Conservation (phyloP, 2,888 invertebrate genomes). For the Pollenia griseotomentosa region DNA sequence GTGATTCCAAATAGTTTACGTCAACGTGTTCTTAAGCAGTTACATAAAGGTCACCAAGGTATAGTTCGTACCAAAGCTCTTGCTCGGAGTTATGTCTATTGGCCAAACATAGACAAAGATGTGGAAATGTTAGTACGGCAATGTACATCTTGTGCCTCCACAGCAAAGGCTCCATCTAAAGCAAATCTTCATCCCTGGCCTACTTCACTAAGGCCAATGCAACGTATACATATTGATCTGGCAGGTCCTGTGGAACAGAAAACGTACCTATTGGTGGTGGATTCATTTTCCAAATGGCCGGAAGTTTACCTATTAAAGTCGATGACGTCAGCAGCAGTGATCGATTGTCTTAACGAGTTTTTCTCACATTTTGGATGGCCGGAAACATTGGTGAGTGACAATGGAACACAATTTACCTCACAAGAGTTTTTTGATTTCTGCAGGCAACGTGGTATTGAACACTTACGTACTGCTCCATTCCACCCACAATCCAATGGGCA, state of each 20-base stretch:
- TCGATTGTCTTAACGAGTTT: conserved; percentile 43
- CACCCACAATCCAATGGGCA: conserved; percentile 74
- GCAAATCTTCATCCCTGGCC: conserved; percentile 48
- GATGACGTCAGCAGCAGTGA: conserved; percentile 45
- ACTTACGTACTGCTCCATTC: conserved; percentile 71
- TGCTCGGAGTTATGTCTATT: conserved; percentile 76
- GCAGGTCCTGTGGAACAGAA: conserved; percentile 55
- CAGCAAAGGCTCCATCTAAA: conserved; percentile 40
- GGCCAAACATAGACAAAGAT: conserved; percentile 76
- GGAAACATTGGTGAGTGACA: conserved; percentile 69
- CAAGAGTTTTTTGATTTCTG: conserved; percentile 63
- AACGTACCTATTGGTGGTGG: conserved; percentile 47
- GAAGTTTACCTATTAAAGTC: conserved; percentile 41
- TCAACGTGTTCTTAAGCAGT: conserved; percentile 60
- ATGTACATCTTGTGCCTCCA: conserved; percentile 57
- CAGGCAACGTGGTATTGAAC: conserved; percentile 57
- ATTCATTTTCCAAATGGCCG: conserved; percentile 65
- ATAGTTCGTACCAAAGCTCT: conserved; percentile 76
- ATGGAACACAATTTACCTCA: conserved; percentile 69
- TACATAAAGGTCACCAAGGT: conserved; percentile 76
- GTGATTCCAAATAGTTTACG: conserved; percentile 19
- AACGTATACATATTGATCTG: conserved; percentile 59
- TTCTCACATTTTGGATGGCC: conserved; percentile 41
- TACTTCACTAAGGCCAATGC: conserved; percentile 43
- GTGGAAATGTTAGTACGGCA: conserved; percentile 61